Base-by-base conservation (phyloP, 2,888 invertebrate genomes). In the Polydrusus cervinus region DNA sequence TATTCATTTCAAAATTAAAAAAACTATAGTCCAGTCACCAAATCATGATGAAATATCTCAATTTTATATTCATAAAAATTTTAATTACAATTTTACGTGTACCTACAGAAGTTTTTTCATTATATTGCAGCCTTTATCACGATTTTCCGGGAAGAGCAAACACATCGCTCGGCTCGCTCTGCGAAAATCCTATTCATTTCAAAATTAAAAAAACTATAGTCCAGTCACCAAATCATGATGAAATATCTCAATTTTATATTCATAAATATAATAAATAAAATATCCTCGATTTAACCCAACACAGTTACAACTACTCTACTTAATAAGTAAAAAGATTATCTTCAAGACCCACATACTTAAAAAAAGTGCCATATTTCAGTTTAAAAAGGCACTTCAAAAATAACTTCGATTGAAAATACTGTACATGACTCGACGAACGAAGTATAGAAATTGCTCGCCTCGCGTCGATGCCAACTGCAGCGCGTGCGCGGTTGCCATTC, bases 401-500 rank as follows among this genome's bases (percentile, higher is more conserved):
- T 38, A 38, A 18, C 10, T 18, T 14, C 18, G 9, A 16, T 11
- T 38, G 1, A 5, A 2, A 40, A 16, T 11, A 9, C 38, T 60
- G 9, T 60, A 14, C 55, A 11, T 14, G 1, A 64, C 30, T 53
- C 11, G 25, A n/a, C 45, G 40, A 64, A 13, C 45, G n/a, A 18
- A 71, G 62, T 60, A 72, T 72, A 72, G 38, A 3, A n/a, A 30
- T 14, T n/a, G 45, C 30, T 25, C 49, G 67, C 60, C 25, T 51
- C 49, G 66, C 73, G 78, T 71, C 77, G 70, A 64, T 74, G 74
- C 73, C 70, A 51, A 40, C 20, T 20, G 8, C 43, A 43, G 76
- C 82, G 81, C 81, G 49, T 60, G 71, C 70, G 71, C 66, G 53
- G n/a, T 51, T 60, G 55, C 70, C 77, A 78, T 80, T 80, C 82